A percentile compares a stretch with the other conserved stretches of the same genome.
phyloP scores from a whole-genome alignment of 2,797 vertebrate genomes.

The Leptodactylus fallax region DNA sequence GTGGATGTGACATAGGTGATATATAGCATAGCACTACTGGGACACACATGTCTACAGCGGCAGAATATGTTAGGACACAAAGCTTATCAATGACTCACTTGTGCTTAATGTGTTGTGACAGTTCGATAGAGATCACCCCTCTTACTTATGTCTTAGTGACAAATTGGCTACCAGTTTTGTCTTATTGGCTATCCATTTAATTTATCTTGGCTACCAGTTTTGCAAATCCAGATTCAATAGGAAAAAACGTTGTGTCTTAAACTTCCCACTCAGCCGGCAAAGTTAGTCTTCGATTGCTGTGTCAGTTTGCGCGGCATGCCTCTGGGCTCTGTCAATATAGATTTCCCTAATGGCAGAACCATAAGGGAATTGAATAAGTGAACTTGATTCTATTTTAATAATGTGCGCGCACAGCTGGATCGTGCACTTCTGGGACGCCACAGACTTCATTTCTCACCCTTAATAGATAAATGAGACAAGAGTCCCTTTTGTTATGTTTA shows the following conservation, averaged over 20 bases:
- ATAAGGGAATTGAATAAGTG: conserved; percentile 40
- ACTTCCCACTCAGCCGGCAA: neutral
- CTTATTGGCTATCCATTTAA: neutral
- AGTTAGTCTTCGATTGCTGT: neutral
- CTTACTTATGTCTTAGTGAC: too few relatives aligned
- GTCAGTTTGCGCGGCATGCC: neutral
- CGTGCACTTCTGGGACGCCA: conserved; percentile 9
- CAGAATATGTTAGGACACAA: neutral
- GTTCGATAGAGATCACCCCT: neutral
- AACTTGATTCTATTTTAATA: conserved; percentile 51
- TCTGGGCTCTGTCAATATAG: conserved; percentile 2
- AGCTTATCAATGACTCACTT: neutral
- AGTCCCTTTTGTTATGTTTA: neutral
- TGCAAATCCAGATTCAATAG: neutral
- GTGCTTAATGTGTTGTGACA: neutral
- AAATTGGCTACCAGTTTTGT: neutral
- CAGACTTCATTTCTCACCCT: conserved; percentile 50
- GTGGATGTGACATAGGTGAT: neutral
- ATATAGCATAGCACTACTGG: neutral
- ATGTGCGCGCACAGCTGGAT: conserved; percentile 36
- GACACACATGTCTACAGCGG: neutral
- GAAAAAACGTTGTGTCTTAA: neutral
- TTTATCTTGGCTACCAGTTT: too few relatives aligned
- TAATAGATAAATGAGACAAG: conserved; percentile 27
- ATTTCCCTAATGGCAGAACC: conserved; percentile 37